phyloP scores from a whole-genome alignment of 37 sponge, comb jelly and placozoan species.

The Geodia barretti region DNA sequence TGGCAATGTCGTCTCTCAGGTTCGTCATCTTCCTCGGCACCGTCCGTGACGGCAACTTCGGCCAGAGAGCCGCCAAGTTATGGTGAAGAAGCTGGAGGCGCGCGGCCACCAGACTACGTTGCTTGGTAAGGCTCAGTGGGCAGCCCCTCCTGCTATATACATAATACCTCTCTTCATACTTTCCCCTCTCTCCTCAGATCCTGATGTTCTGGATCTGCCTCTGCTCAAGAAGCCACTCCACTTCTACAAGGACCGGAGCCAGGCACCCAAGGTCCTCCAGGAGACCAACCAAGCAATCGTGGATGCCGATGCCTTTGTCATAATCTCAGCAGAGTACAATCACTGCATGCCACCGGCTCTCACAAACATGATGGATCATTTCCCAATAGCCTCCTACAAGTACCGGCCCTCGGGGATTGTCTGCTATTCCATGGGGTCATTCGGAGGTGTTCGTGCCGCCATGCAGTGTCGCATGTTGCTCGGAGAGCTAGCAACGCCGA shows the following conservation, averaged over 20 bases:
- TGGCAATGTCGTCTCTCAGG: too few relatives aligned
- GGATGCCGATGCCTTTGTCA: slow-evolving; percentile 75
- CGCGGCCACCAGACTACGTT: slow-evolving; percentile 65
- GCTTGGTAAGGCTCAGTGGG: slow-evolving; percentile 46
- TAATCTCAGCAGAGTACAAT: slow-evolving; percentile 92
- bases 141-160: background rate
- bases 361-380: slow-evolving; percentile 91
- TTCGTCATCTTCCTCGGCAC: slow-evolving; percentile 84
- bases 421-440: slow-evolving; percentile 80
- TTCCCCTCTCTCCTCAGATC: slow-evolving; percentile 54
- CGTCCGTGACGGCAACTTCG: slow-evolving; percentile 69
- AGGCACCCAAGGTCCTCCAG: slow-evolving; percentile 66
- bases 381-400: slow-evolving; percentile 70
- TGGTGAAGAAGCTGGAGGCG: slow-evolving; percentile 56
- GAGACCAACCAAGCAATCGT: slow-evolving; percentile 65
- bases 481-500: slow-evolving; percentile 74
- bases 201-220: slow-evolving; percentile 74
- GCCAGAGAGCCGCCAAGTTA: slow-evolving; percentile 71
- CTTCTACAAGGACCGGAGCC: slow-evolving; percentile 50
- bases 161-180: background rate
- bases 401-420: slow-evolving; percentile 78
- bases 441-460: slow-evolving; percentile 82
- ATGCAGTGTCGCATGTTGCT: slow-evolving; percentile 69
- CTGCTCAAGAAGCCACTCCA: slow-evolving; percentile 79
- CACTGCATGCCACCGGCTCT: slow-evolving; percentile 90